Evolutionary conservation across 1,140 invertebrate genomes (phyloP).

Genomic region (Plodia interpunctella): DNA sequence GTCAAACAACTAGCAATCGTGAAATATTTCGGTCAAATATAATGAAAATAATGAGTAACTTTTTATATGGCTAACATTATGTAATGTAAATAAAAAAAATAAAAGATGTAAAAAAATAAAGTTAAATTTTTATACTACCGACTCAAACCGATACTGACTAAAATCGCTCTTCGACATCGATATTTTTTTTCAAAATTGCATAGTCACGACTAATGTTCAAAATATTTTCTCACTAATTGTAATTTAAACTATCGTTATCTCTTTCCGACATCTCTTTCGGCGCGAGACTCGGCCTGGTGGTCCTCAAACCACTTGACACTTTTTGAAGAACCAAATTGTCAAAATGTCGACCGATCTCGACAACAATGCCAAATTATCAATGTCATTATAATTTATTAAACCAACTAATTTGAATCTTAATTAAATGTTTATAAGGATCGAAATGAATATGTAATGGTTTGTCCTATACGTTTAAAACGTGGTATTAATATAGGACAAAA

Average conservation of each 20-base stretch:
- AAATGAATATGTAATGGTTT: not conserved
- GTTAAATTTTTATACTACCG: no score
- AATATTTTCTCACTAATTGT: slow-evolving; percentile 62
- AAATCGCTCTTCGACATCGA: no score
- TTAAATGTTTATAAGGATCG: not conserved
- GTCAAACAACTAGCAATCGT: no score
- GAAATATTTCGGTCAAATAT: no score
- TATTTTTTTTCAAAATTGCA: slow-evolving; percentile 10
- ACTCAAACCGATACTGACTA: no score
- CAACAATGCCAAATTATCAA: slow-evolving; percentile 32
- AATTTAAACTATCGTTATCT: slow-evolving; percentile 66
- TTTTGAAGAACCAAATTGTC: slow-evolving; percentile 64
- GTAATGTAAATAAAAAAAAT: no score
- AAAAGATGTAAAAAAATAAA: no score
- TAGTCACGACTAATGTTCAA: slow-evolving; percentile 14
- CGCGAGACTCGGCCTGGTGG: slow-evolving; percentile 52
- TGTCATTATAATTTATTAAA: slow-evolving; percentile 5
- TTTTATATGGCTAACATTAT: no score
- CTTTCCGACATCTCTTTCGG: slow-evolving; percentile 28
- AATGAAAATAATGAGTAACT: no score
- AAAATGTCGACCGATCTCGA: slow-evolving; percentile 64
- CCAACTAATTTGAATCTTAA: not conserved
- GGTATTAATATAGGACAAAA: slow-evolving; percentile 15
- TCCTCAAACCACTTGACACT: slow-evolving; percentile 60
- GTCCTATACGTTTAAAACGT: not conserved